These are phyloP conservation scores for Eilema griseolum DNA, from an alignment of 2,888 invertebrate genomes.

Conservation along the genomic window DNA sequence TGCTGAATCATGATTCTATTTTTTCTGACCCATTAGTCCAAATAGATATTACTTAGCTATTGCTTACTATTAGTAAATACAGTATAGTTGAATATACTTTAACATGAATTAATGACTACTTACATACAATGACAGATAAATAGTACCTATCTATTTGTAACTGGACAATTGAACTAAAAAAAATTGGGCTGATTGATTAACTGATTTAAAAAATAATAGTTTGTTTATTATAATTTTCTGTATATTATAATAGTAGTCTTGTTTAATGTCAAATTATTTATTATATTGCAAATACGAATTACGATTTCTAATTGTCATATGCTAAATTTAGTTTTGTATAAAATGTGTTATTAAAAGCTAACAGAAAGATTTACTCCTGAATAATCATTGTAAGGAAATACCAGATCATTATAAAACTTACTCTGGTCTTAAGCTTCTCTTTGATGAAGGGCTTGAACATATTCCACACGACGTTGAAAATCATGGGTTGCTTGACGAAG, in stretches of 20 bases:
- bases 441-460: slow-evolving; percentile 94
- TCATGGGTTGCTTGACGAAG: slow-evolving; percentile 94
- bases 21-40: background rate
- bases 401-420: slow-evolving; percentile 74
- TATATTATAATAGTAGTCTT: no score
- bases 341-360: no score
- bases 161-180: no score
- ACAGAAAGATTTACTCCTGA: no score
- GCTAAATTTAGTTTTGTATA: no score
- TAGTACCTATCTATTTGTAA: background rate
- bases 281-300: no score
- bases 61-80: slow-evolving; percentile 5
- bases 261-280: no score
- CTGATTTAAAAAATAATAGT: no score
- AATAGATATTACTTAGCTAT: background rate
- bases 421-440: slow-evolving; percentile 92
- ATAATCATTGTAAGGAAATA: no score
- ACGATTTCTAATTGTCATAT: no score
- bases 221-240: no score
- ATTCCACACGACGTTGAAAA: slow-evolving; percentile 94
- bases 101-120: background rate
- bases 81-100: background rate
- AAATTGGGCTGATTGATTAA: no score
- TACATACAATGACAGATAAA: background rate
- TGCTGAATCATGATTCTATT: background rate